Base-by-base conservation (phyloP, 2,113 vertebrate species). In the Charina bottae region DNA sequence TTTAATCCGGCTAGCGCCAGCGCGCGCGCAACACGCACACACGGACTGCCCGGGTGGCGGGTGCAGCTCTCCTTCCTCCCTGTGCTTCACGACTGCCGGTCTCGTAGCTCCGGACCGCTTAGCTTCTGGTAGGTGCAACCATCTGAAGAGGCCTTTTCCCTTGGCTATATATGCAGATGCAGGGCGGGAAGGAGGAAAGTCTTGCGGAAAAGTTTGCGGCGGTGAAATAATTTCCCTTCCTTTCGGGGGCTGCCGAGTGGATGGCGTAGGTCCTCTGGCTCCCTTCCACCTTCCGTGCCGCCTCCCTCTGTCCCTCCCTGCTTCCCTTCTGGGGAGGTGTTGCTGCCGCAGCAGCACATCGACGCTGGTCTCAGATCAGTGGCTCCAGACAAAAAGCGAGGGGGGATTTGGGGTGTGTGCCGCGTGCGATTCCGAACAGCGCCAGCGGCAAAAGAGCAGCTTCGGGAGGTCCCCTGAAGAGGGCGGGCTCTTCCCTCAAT, bases 311-410 rank as follows among this genome's bases (percentile, higher is more conserved):
- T 54, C 59, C 90, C 64, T 72, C 49, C 64, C 58, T 17, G 42
- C 72, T 54, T 17, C 26, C 24, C 87, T 88, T 54, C 91, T 78
- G 91, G 91, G 91, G 91, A 89, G 91, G 91, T 60, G 86, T 88
- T n/a, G 90, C 62, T 24, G 91, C 86, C 24, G 85, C 90, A 1
- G 90, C 90, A 13, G 72, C 53, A 97, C 97, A 96, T 96, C 96
- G 89, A 93, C 95, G 90, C 94, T 91, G 98, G 96, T 97, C 96
- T 97, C 96, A 97, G 98, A 97, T 97, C 97, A 96, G 95, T 96
- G 97, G 96, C 97, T 97, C 97, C 97, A 98, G 97, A 98, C 98
- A 98, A 98, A 98, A 98, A 97, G 96, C 95, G 89, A 60, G 21
- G 56, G 55, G 93, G 96, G 90, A 94, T 95, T 94, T 92, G 85